Conservation (phyloP, 2,888 invertebrate species). For the Tachina lurida region DNA sequence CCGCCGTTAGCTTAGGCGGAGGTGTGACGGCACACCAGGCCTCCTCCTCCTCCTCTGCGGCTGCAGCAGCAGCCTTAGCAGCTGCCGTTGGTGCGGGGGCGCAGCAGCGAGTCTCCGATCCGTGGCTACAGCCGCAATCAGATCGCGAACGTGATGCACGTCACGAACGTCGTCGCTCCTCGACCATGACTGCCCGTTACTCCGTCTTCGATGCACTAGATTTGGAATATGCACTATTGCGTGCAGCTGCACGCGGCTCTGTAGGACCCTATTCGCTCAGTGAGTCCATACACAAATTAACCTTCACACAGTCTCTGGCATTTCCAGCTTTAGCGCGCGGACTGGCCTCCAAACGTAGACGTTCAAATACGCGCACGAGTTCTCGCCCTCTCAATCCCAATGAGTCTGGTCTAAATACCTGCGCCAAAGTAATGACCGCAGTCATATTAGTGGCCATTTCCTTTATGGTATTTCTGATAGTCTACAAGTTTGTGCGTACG, state of each 20-base stretch:
- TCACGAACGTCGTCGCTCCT: constrained; percentile 84
- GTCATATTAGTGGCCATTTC: constrained; percentile 87
- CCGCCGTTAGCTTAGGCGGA: constrained; percentile 82
- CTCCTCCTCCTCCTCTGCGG: constrained; percentile 84
- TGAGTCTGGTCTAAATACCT: constrained; percentile 87
- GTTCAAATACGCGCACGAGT: constrained; percentile 84
- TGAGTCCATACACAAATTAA: constrained; percentile 88
- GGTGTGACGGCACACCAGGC: constrained; percentile 76
- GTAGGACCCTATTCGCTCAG: constrained; percentile 89
- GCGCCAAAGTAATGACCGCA: constrained; percentile 88
- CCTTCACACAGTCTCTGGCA: constrained; percentile 89
- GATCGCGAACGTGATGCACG: constrained; percentile 80
- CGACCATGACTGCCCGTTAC: constrained; percentile 86
- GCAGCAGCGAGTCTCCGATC: constrained; percentile 83
- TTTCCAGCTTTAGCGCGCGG: constrained; percentile 89
- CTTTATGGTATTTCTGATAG: constrained; percentile 88
- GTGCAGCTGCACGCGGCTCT: constrained; percentile 88
- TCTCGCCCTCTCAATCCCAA: constrained; percentile 85
- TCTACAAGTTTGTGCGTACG: constrained; percentile 89
- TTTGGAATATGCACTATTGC: constrained; percentile 87
- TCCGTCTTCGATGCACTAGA: constrained; percentile 89
- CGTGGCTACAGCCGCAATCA: constrained; percentile 83
- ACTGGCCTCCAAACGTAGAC: constrained; percentile 86
- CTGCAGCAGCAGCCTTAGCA: constrained; percentile 79
- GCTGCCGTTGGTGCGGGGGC: constrained; percentile 77